Conservation (phyloP, 2,113 vertebrate genomes). For the Mellivora capensis region DNA sequence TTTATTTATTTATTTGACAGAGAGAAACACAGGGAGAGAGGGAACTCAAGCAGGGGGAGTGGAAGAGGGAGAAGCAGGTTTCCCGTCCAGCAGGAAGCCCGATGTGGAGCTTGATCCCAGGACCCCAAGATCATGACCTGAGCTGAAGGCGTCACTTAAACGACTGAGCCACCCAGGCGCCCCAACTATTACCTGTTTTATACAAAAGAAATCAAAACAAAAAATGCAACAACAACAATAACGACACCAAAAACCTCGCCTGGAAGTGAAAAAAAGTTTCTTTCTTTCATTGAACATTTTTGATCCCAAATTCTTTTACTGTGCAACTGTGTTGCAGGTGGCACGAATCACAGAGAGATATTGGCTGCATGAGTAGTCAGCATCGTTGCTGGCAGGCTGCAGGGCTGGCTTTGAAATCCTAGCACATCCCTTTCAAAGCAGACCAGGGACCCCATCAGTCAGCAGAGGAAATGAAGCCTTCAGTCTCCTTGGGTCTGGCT, state of each 20-base stretch:
- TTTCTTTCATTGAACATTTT: neutral
- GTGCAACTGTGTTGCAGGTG: neutral
- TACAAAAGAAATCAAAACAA: neutral
- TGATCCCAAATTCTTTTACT: neutral
- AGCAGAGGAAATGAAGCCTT: constrained; percentile 20
- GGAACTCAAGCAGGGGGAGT: too few species aligned
- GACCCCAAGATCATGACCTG: too few species aligned
- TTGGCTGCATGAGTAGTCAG: neutral
- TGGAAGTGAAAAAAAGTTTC: neutral
- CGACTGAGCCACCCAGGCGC: too few species aligned
- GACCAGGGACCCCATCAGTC: neutral
- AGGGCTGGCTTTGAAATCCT: neutral
- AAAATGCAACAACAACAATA: neutral
- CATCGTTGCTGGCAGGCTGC: neutral
- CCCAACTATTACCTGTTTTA: too few species aligned
- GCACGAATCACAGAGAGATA: neutral
- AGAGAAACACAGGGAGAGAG: too few species aligned
- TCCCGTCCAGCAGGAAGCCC: too few species aligned
- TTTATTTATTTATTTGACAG: too few species aligned
- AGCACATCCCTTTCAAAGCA: neutral
- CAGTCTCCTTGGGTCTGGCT: neutral
- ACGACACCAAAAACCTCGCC: neutral
- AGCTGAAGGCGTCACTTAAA: too few species aligned
- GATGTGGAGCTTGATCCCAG: too few species aligned
- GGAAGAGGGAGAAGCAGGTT: too few species aligned